Evolutionary conservation across 2,888 invertebrate genomes (phyloP).

Genomic region (Cataglyphis livida): DNA sequence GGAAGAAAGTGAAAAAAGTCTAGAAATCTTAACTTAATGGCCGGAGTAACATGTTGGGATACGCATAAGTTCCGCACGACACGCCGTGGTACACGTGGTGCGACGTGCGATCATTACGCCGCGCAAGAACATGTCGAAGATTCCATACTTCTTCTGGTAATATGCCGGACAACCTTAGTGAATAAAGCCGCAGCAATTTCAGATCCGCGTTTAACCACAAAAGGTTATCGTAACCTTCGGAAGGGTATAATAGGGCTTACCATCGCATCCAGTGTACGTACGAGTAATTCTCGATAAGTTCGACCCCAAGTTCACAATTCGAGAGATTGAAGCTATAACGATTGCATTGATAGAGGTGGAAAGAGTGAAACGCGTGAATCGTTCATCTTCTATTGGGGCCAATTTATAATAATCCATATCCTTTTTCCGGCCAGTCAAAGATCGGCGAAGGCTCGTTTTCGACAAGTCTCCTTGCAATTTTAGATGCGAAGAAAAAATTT

Average conservation of each 20-base stretch:
- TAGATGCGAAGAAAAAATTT: neutral
- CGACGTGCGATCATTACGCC: conserved; percentile 28
- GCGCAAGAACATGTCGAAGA: conserved; percentile 35
- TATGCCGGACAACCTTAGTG: conserved; percentile 24
- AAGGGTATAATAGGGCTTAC: conserved; percentile 71
- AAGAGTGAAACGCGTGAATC: conserved; percentile 41
- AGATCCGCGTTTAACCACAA: conserved; percentile 81
- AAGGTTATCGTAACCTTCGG: conserved; percentile 78
- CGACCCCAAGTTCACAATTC: conserved; percentile 73
- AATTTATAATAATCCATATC: conserved; percentile 51
- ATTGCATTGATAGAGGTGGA: conserved; percentile 56
- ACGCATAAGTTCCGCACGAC: conserved; percentile 31
- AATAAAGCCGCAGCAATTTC: conserved; percentile 81
- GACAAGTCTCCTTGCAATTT: neutral
- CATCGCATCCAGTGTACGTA: conserved; percentile 71
- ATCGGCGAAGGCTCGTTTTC: neutral
- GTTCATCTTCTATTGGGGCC: conserved; percentile 32
- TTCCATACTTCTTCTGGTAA: conserved; percentile 48
- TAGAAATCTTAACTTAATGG: conserved; percentile 8
- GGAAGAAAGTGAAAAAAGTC: neutral
- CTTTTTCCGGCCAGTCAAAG: neutral
- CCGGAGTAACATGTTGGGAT: conserved; percentile 40
- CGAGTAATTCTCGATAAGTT: conserved; percentile 64
- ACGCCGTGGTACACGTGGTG: conserved; percentile 39
- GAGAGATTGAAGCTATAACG: conserved; percentile 74